These are phyloP conservation scores for Promerops cafer DNA, from an alignment of 2,113 vertebrate species.

Conservation along the genomic window DNA sequence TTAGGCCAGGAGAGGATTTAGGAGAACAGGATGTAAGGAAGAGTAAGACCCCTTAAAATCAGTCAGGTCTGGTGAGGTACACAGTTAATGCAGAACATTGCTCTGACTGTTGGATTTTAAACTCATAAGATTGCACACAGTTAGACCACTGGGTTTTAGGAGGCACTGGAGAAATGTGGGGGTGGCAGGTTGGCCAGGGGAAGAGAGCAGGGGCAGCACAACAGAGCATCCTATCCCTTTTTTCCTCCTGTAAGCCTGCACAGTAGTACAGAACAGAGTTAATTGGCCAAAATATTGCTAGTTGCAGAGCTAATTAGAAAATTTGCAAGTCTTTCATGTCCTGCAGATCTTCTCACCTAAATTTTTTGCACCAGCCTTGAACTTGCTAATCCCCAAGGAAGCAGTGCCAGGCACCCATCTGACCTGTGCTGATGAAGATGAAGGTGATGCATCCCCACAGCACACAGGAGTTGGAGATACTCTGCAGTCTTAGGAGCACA, in stretches of 20 bases:
- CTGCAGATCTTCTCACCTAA: neutral
- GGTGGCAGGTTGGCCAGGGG: neutral
- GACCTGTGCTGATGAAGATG: neutral
- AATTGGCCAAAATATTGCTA: neutral
- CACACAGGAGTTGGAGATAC: neutral
- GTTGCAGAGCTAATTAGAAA: neutral
- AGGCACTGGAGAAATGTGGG: neutral
- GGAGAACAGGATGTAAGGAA: neutral
- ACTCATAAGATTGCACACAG: neutral
- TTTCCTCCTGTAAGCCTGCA: neutral
- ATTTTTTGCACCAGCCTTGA: neutral
- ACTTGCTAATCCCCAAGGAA: neutral
- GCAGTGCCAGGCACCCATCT: neutral
- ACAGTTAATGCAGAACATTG: neutral
- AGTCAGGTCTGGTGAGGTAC: neutral
- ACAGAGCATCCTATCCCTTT: neutral
- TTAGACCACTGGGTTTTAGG: neutral
- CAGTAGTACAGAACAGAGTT: neutral
- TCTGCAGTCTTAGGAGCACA: neutral
- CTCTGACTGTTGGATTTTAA: neutral
- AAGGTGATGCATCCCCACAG: neutral
- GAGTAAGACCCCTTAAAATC: neutral
- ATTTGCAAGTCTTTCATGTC: neutral
- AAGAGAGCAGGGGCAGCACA: accelerated
- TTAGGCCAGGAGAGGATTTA: neutral